Conservation (phyloP, 2,113 vertebrate genomes). For the Anolis sagrei region DNA sequence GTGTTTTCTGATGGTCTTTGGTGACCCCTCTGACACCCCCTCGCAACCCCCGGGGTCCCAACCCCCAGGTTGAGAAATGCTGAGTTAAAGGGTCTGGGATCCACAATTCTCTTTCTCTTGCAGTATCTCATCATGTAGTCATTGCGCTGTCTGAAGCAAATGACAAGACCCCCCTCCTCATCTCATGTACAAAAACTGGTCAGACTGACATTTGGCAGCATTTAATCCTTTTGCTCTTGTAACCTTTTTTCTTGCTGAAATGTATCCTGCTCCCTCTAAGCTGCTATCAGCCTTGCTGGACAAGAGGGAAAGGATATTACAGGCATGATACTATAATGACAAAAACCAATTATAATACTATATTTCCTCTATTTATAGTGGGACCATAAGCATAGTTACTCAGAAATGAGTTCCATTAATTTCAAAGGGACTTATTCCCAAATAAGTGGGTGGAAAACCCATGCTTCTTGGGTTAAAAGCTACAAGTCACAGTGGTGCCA, state of each 20-base stretch:
- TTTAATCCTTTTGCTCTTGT: not conserved
- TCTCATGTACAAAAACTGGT: not conserved
- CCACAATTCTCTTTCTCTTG: not conserved
- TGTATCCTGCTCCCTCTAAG: not conserved
- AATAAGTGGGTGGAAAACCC: not conserved
- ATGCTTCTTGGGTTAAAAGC: not conserved
- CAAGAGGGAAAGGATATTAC: not conserved
- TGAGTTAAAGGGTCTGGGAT: no score
- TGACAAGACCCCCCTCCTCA: not conserved
- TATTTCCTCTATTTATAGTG: not conserved
- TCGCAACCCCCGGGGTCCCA: no score
- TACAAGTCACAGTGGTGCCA: not conserved
- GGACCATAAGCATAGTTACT: not conserved
- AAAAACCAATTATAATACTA: not conserved
- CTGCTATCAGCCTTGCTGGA: not conserved
- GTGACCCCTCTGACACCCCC: no score
- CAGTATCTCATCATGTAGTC: not conserved
- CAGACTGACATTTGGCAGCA: not conserved
- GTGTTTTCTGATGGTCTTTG: no score
- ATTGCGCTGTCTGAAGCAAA: not conserved
- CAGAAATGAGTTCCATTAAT: not conserved
- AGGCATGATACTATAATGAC: not conserved
- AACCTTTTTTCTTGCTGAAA: not conserved
- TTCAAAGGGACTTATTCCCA: not conserved
- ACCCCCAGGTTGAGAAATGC: no score